Evolutionary conservation across 2,888 invertebrate species (phyloP).

Genomic region (Diarsia mendica): DNA sequence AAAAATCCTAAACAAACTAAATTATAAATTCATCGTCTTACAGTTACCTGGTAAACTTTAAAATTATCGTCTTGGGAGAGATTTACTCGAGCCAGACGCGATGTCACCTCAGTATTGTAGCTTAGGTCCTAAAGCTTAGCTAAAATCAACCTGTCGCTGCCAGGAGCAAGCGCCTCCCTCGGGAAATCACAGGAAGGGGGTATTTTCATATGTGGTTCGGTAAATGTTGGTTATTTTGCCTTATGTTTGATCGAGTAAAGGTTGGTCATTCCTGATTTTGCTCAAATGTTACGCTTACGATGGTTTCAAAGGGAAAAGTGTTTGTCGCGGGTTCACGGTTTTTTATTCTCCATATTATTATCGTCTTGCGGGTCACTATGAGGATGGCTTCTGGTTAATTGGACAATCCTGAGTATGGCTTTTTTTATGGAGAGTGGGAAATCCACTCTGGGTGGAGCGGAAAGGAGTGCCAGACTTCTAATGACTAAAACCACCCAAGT

Average conservation of each 20-base stretch:
- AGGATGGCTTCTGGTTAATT: no score
- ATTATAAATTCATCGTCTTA: constrained; percentile 10
- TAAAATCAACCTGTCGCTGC: constrained; percentile 63
- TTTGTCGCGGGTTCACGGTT: neutral
- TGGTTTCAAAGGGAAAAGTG: neutral
- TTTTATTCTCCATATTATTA: no score
- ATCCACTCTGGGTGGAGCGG: no score
- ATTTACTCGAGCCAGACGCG: constrained; percentile 14
- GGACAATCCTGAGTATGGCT: no score
- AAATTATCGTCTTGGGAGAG: constrained; percentile 27
- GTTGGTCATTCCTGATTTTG: constrained; percentile 18
- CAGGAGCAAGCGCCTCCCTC: constrained; percentile 53
- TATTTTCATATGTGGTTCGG: constrained; percentile 69
- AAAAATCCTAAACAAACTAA: neutral
- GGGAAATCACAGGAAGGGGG: constrained; percentile 74
- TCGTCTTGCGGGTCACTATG: no score
- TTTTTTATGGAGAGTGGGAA: no score
- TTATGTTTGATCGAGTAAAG: constrained; percentile 23
- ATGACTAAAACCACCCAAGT: no score
- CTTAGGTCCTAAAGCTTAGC: constrained; percentile 61
- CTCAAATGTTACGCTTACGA: neutral
- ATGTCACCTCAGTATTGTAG: constrained; percentile 38
- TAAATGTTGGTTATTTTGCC: constrained; percentile 34
- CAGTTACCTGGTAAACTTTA: constrained; percentile 7
- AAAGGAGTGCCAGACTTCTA: no score